phyloP scores from a whole-genome alignment of 2,797 vertebrate genomes.

The Poecilia wingei region DNA sequence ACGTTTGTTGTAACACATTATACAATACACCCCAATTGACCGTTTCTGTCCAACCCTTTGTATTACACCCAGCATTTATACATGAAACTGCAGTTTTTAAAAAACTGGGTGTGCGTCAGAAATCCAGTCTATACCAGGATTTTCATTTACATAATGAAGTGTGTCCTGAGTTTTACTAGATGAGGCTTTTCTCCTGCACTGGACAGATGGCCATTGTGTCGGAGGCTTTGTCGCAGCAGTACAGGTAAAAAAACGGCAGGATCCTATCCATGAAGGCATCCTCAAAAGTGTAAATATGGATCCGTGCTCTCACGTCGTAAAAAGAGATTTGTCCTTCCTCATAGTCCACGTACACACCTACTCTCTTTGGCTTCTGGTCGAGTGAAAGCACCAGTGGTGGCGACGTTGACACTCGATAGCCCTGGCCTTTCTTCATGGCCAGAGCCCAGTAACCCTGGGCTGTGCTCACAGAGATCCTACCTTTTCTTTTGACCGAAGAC shows the following conservation, averaged over 20 bases:
- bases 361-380: constrained; percentile 61
- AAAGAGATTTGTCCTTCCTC: constrained; percentile 84
- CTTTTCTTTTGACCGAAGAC: constrained; percentile 82
- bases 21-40: neutral
- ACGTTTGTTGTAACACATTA: neutral
- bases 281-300: constrained; percentile 80
- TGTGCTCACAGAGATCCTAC: constrained; percentile 78
- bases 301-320: constrained; percentile 72
- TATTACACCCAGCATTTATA: neutral
- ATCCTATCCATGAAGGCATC: constrained; percentile 78
- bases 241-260: constrained; percentile 83
- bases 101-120: neutral
- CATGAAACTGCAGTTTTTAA: neutral
- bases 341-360: constrained; percentile 82
- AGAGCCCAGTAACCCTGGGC: constrained; percentile 83
- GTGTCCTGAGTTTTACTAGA: constrained; percentile 66
- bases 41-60: neutral
- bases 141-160: neutral
- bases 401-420: constrained; percentile 77
- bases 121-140: neutral
- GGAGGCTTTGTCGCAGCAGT: constrained; percentile 84
- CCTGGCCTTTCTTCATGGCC: constrained; percentile 82
- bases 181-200: constrained; percentile 52
- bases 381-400: constrained; percentile 68
- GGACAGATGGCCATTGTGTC: constrained; percentile 79